A percentile compares a stretch with the other conserved stretches of the same genome.
These are phyloP conservation scores for Calliscelio sp. DNA, from an alignment of 2,888 invertebrate species.

Conservation along the genomic window DNA sequence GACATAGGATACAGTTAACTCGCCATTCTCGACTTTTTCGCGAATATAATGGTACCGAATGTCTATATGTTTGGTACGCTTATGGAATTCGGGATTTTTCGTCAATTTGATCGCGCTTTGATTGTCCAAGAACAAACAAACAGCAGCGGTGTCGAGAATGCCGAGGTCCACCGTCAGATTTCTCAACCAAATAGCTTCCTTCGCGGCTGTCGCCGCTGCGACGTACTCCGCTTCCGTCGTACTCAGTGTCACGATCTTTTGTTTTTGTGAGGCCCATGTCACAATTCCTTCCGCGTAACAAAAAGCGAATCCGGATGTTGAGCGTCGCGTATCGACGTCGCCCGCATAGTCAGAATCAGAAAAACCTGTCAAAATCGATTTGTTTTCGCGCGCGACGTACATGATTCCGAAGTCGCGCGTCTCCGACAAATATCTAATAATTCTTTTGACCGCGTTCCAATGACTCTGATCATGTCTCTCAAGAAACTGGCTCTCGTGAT, in stretches of 20 bases:
- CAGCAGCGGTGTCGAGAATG: background rate
- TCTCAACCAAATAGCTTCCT: slow-evolving; percentile 32
- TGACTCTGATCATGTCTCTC: background rate
- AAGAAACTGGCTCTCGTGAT: background rate
- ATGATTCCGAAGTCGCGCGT: background rate
- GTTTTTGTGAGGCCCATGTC: slow-evolving; percentile 31
- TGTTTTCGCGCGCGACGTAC: background rate
- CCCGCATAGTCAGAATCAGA: background rate
- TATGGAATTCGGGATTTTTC: slow-evolving; percentile 39
- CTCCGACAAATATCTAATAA: background rate
- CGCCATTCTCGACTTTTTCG: slow-evolving; percentile 30
- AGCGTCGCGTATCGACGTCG: background rate
- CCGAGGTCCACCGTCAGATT: background rate
- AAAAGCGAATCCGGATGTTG: background rate
- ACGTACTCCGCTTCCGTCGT: slow-evolving; percentile 52
- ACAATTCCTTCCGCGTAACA: slow-evolving; percentile 5
- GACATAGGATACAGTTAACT: slow-evolving; percentile 24
- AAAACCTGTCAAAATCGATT: background rate
- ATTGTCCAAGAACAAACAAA: background rate
- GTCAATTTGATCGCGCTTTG: slow-evolving; percentile 6
- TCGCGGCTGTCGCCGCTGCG: slow-evolving; percentile 32
- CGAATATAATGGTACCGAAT: slow-evolving; percentile 34
- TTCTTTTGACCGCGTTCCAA: background rate
- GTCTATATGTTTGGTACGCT: slow-evolving; percentile 37
- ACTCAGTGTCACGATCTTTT: slow-evolving; percentile 47